Evolutionary conservation across 2,888 invertebrate genomes (phyloP).

Genomic region (Anaspis maculata): DNA sequence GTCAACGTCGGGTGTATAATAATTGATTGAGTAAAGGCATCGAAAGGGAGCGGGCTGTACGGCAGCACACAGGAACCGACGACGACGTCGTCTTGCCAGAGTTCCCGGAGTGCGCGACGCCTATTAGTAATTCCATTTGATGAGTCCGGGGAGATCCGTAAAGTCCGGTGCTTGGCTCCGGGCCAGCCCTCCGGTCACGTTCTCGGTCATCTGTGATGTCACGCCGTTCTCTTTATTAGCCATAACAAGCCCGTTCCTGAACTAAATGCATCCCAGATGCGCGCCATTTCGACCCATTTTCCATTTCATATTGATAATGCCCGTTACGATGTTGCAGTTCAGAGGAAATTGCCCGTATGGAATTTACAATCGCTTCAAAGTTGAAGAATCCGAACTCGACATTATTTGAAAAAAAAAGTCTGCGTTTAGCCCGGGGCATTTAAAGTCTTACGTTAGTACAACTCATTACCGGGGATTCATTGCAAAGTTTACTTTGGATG

Average conservation of each 20-base stretch:
- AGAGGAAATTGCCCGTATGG: slow-evolving; percentile 20
- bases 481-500: no score
- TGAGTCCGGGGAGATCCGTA: slow-evolving; percentile 20
- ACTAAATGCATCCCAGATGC: slow-evolving; percentile 32
- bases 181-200: slow-evolving; percentile 29
- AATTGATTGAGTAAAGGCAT: slow-evolving; percentile 14
- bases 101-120: slow-evolving; percentile 14
- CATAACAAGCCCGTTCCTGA: slow-evolving; percentile 31
- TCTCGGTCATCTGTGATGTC: slow-evolving; percentile 32
- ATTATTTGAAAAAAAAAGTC: no score
- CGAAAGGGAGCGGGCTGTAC: slow-evolving; percentile 14
- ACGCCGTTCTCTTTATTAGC: slow-evolving; percentile 34
- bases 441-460: no score
- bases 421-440: no score
- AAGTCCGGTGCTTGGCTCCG: slow-evolving; percentile 24
- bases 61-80: no score
- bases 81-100: no score
- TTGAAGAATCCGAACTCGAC: no score
- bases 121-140: slow-evolving; percentile 20
- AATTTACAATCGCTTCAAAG: slow-evolving; percentile 24
- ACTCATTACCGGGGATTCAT: no score
- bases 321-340: no score
- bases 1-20: no score
- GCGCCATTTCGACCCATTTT: slow-evolving; percentile 19
- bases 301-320: slow-evolving; percentile 23